Evolutionary conservation across 2,888 invertebrate genomes (phyloP), one percentile per base, ranked within the genome.

Genomic region (Nipponacmea schrenckii): DNA sequence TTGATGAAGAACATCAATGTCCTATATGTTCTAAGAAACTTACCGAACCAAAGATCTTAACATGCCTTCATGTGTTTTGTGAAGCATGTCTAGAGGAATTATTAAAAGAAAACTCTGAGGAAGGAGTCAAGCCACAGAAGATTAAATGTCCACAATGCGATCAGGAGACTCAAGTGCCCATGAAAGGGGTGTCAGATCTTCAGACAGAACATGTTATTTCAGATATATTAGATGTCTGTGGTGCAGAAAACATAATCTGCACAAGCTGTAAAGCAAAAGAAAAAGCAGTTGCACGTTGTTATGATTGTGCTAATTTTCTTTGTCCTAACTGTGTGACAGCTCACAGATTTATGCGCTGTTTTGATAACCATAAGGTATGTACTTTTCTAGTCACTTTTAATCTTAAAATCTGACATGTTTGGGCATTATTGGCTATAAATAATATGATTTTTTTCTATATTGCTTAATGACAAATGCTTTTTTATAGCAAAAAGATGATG

Each of bases 241-340:
- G 94, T 63, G 74, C 94, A 87, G 93, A 94, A 84, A 91, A 89
- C 78, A 91, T 92, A 56, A 86, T 91, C 1, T 97, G 97, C 90
- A 96, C 96, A 70, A 96, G 96, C 78, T 98, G 97, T 91, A 97
- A 96, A 88, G 94, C 96, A 83, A 96, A 96, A 90, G 96, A 97
- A 90, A 93, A 94, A 83, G 97, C 97, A 20, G 94, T 96, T 68
- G 96, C 97, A 15, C 93, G 96, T 75, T 98, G 97, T 90, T 94
- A 94, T 82, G 96, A 97, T 88, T 98, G 97, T 90, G 95, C 96
- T 85, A 96, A 96, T 89, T 95, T 96, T 88, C 91, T 98, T 67
- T 97, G 97, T 90, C 93, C 94, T 76, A 95, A 96, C 87, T 98
- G 97, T 91, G 96, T 96, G 85, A 95, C 95, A 62, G 97, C 97